Percentiles rank a stretch among this genome's conserved stretches.
These are phyloP conservation scores for Dryas iulia DNA, from an alignment of 1,140 invertebrate species.

Conservation along the genomic window DNA sequence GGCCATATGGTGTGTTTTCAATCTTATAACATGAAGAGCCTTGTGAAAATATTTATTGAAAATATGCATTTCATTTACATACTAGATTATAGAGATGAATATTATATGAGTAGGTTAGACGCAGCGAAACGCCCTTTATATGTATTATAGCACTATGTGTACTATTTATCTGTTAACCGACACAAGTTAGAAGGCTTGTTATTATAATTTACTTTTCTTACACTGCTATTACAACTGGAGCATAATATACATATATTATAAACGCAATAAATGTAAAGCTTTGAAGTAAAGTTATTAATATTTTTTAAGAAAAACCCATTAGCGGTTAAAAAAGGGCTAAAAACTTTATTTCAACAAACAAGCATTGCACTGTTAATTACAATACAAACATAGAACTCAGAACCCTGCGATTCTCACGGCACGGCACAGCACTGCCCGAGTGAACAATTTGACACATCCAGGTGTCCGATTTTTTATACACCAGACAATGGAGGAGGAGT, in stretches of 20 bases:
- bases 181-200: too few species aligned
- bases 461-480: constrained; percentile 75
- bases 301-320: neutral
- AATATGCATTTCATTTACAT: constrained; percentile 23
- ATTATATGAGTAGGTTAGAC: neutral
- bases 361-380: constrained; percentile 46
- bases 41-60: constrained; percentile 40
- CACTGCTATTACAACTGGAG: too few species aligned
- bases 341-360: constrained; percentile 4
- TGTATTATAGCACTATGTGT: constrained; percentile 6
- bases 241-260: too few species aligned
- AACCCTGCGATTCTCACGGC: constrained; percentile 64
- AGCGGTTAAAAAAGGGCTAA: neutral
- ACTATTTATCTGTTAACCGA: too few species aligned
- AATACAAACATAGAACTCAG: constrained; percentile 40
- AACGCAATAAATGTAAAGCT: too few species aligned
- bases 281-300: too few species aligned
- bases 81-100: neutral
- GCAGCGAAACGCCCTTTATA: constrained; percentile 35
- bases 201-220: too few species aligned
- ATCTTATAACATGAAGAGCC: constrained; percentile 32
- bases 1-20: constrained; percentile 48
- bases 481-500: constrained; percentile 61
- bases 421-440: constrained; percentile 52
- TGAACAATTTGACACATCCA: constrained; percentile 79